Evolutionary conservation across 2,113 vertebrate genomes (phyloP).

Genomic region (Trogon melanurus): DNA sequence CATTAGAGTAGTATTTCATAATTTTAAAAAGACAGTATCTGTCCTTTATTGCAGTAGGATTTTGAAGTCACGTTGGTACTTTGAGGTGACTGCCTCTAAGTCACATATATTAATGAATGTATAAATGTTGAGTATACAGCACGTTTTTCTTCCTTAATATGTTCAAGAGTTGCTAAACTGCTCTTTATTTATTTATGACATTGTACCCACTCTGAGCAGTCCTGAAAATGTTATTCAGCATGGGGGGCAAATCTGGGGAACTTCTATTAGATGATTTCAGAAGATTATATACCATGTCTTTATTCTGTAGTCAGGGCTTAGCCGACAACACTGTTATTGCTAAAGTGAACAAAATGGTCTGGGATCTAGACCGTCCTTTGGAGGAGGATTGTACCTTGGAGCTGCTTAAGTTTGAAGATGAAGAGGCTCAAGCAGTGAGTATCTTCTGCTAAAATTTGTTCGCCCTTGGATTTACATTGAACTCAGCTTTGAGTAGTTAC

Average conservation of each 20-base stretch:
- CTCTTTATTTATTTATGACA: neutral
- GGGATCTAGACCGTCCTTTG: conserved; percentile 95
- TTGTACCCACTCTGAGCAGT: neutral
- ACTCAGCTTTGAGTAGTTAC: neutral
- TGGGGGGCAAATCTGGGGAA: neutral
- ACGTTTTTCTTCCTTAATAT: neutral
- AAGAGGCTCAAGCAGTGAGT: conserved; percentile 96
- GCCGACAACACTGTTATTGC: conserved; percentile 94
- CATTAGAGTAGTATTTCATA: neutral
- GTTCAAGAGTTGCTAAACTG: neutral
- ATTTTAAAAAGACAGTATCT: neutral
- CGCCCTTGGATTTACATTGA: neutral
- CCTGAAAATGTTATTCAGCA: neutral
- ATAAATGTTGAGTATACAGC: neutral
- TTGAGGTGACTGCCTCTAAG: neutral
- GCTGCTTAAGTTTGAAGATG: conserved; percentile 96
- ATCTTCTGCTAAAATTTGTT: neutral
- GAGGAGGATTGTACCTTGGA: conserved; percentile 90
- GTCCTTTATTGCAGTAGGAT: neutral
- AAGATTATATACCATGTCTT: neutral
- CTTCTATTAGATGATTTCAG: neutral
- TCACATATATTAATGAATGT: neutral
- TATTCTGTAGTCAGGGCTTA: conserved; percentile 87
- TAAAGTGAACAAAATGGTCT: conserved; percentile 90
- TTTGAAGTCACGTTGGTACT: neutral